phyloP scores from a whole-genome alignment of 2,797 vertebrate species.

The Natrix natrix region DNA sequence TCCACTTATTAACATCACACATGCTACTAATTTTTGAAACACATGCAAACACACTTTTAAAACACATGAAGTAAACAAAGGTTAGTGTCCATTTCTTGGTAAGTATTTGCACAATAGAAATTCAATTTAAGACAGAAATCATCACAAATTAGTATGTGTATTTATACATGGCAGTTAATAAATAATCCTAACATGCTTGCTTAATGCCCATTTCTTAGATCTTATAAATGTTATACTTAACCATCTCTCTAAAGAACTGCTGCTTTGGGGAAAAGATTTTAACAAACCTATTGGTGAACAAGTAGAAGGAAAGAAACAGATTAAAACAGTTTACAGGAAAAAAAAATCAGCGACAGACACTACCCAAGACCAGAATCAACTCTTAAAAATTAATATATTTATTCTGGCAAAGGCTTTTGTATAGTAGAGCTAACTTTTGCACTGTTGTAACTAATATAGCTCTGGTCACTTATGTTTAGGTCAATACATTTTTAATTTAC shows the following conservation, averaged over 20 bases:
- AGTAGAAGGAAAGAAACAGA: conserved; percentile 54
- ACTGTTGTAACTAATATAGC: background rate
- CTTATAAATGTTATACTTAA: conserved; percentile 74
- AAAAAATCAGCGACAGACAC: conserved; percentile 12
- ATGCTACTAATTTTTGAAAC: conserved; percentile 39
- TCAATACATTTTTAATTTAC: background rate
- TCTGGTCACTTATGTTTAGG: background rate
- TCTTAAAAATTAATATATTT: background rate
- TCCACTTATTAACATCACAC: conserved; percentile 19
- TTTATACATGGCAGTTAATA: conserved; percentile 63
- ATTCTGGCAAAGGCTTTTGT: background rate
- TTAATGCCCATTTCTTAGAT: conserved; percentile 70
- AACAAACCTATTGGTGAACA: conserved; percentile 72
- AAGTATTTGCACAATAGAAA: conserved; percentile 59
- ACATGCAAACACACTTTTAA: conserved; percentile 62
- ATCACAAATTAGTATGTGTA: conserved; percentile 72
- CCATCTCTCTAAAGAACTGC: conserved; percentile 69
- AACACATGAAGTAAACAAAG: conserved; percentile 18
- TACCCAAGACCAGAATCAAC: background rate
- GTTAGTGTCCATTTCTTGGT: conserved; percentile 63
- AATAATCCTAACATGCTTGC: conserved; percentile 73
- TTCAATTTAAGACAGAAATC: conserved; percentile 59
- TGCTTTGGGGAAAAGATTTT: conserved; percentile 72
- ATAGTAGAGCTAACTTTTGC: background rate
- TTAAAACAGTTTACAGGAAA: conserved; percentile 33